phyloP scores from a whole-genome alignment of 2,797 vertebrate genomes.

The Urophycis tenuis region DNA sequence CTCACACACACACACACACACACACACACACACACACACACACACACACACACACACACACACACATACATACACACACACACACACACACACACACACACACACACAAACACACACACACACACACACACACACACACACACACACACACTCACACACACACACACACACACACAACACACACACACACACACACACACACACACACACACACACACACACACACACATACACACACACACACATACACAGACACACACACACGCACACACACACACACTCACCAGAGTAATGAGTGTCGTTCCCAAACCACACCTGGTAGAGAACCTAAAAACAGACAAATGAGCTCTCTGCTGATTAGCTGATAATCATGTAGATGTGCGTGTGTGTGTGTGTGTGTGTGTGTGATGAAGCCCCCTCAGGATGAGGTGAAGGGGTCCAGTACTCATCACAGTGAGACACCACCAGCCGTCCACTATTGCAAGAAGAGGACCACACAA shows the following conservation, averaged over 20 bases:
- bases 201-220: not conserved
- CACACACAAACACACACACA: not conserved
- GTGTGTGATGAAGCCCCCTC: constrained; percentile 32
- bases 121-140: not conserved
- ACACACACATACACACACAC: not conserved
- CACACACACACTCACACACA: not conserved
- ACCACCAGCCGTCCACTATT: too few species aligned
- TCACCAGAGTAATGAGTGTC: constrained; percentile 1
- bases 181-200: not conserved
- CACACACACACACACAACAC: not conserved
- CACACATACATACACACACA: too few species aligned
- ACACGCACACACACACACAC: not conserved
- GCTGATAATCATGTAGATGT: constrained; percentile 37
- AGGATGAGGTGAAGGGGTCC: not conserved
- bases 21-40: constrained; percentile 4
- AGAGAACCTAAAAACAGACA: constrained; percentile 16
- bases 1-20: not conserved
- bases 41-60: too few species aligned
- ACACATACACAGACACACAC: not conserved
- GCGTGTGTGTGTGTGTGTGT: constrained; percentile 31
- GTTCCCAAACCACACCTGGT: constrained; percentile 4
- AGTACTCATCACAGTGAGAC: too few species aligned
- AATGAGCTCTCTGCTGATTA: constrained; percentile 28
- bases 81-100: too few species aligned
- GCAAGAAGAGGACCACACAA: too few species aligned